phyloP scores from a whole-genome alignment of 2,888 invertebrate species.

The Rhagonycha fulva region DNA sequence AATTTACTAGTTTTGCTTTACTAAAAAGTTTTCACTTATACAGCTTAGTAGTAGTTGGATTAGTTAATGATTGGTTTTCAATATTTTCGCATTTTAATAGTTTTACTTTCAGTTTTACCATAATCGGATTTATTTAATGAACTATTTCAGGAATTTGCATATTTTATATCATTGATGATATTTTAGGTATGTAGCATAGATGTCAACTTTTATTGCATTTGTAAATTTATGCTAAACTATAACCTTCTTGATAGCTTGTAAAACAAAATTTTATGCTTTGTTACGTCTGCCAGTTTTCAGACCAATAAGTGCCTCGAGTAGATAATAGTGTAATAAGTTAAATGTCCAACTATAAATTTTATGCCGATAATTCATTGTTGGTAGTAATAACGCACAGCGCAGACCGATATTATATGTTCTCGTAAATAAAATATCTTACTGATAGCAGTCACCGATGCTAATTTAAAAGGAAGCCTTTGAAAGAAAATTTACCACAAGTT shows the following conservation, averaged over 20 bases:
- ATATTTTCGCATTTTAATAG: neutral
- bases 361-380: neutral
- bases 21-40: neutral
- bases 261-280: conserved; percentile 17
- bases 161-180: neutral
- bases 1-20: neutral
- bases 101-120: neutral
- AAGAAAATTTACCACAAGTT: neutral
- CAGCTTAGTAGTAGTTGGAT: neutral
- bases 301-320: conserved; percentile 14
- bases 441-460: neutral
- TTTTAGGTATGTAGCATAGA: neutral
- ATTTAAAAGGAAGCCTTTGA: neutral
- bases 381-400: neutral
- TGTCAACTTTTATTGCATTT: neutral
- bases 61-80: conserved; percentile 2
- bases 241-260: conserved; percentile 13
- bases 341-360: conserved; percentile 10
- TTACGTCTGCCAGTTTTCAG: conserved; percentile 7
- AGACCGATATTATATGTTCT: neutral
- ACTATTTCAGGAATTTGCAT: neutral
- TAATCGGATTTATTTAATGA: neutral
- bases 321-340: conserved; percentile 10
- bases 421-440: neutral
- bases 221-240: conserved; percentile 1